Evolutionary conservation across 2,113 vertebrate species (phyloP), one percentile per base, ranked within the genome.

Genomic region (Numenius arquata): DNA sequence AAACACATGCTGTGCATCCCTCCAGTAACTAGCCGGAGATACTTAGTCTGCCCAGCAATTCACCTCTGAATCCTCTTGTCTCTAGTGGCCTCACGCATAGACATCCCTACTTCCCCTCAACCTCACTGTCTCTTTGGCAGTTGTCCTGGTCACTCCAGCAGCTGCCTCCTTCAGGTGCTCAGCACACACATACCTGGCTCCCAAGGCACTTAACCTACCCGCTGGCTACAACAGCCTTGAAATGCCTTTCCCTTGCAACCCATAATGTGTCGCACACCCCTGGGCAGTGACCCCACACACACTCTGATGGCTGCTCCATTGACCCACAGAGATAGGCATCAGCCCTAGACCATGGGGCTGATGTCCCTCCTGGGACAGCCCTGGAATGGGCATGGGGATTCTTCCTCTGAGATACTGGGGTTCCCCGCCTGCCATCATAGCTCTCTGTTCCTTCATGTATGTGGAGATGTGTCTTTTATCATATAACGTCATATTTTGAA

Each of bases 31-130:
- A 22, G 12, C 17, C 22, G 30, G 41, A 83, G 23, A 38, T 8
- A 50, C 23, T 43, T 15, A 21, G 20, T 50, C 32, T 79, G 26
- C 20, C 13, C 19, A 34, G 55, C 7, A 41, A n/a, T 23, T 50
- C 0, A 0, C 3, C 5, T 38, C 66, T 62, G 17, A 75, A 67
- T 13, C 30, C 13, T 34, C 16, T 38, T 0, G 0, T 32, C 30
- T 66, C 32, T 61, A 74, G 20, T 2, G 21, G 26, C 18, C 34
- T 71, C 56, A 17, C 0, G 1, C 14, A n/a, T 6, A 58, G 52
- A 40, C 19, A 29, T 5, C 12, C 25, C 36, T n/a, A 59, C 48
- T 43, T 52, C 50, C 25, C 47, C 16, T 19, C 29, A 73, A 10
- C 14, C 11, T 0, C 29, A 41, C n/a, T 15, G 18, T 53, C 32